Evolutionary conservation across 2,888 invertebrate species (phyloP), one percentile per base, ranked within the genome.

Genomic region (Athripsodes cinereus): DNA sequence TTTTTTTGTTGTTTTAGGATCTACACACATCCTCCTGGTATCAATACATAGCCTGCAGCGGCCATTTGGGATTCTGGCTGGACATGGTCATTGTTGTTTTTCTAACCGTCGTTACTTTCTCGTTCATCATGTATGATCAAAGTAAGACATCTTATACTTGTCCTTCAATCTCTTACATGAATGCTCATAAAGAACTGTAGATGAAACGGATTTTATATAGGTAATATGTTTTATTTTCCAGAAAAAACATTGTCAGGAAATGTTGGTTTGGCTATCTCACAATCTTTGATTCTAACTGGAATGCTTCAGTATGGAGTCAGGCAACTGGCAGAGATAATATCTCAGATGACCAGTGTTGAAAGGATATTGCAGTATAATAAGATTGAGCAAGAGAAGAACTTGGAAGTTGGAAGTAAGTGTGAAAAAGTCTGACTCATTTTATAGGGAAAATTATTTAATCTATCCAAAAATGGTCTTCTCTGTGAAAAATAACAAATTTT

Each of bases 41-140:
- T 71, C 79, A 88, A 61, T 85, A 84, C 67, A 69, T 90, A 52
- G 77, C 83, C 0, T 81, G 85, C 2, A 81, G 84, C 21, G 79
- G 84, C 1, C 87, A 90, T 64, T 84, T 94, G 58, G 92, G 91
- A 1, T 79, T 92, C 55, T 84, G 87, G 76, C 74, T 92, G 52
- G 93, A 94, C 69, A 80, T 86, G 66, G 77, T 90, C 57, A 87
- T 87, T 64, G 83, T 85, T 22, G 62, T 83, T 13, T 91, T 91
- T 68, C 76, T 90, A 34, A 74, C 83, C 0, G 76, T 82, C 18
- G 86, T 91, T 10, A 83, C 88, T 2, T 84, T 87, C 61, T 83
- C 85, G 46, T 86, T 86, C 70, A 79, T 87, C 13, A 69, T 84
- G 0, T 71, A 82, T 31, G 79, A 81, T 62, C 65, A 68, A 48